These are phyloP conservation scores for Pachyseris speciosa DNA, from an alignment of 64 coral and sea anemone genomes.

Conservation along the genomic window DNA sequence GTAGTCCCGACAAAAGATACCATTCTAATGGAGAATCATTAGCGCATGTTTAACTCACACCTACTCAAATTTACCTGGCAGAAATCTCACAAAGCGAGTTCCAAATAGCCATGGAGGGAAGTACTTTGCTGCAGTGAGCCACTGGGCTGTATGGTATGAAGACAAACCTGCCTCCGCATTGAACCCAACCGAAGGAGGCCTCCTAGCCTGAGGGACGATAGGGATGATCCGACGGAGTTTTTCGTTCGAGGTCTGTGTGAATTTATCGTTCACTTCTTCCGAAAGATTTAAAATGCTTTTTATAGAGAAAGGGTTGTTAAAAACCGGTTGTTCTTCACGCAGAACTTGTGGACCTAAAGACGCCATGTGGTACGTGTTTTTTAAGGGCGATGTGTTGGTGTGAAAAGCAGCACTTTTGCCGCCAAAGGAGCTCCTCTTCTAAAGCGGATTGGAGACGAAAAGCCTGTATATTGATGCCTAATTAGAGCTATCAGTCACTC, in stretches of 20 bases:
- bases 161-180: background rate
- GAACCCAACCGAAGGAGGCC: background rate
- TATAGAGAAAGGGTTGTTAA: conserved; percentile 5
- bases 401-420: conserved; percentile 2
- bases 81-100: conserved; percentile 13
- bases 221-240: background rate
- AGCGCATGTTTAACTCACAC: background rate
- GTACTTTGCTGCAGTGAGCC: background rate
- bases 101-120: background rate
- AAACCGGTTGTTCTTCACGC: too few species aligned
- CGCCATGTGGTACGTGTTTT: background rate
- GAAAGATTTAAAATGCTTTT: background rate
- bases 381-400: background rate
- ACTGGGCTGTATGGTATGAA: background rate
- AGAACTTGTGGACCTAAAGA: background rate
- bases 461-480: conserved; percentile 2
- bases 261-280: background rate
- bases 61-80: background rate
- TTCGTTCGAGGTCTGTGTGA: too few species aligned
- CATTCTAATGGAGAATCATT: background rate
- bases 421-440: background rate
- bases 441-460: background rate
- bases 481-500: background rate
- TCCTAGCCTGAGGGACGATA: background rate
- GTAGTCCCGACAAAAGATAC: background rate